Evolutionary conservation across 2,113 vertebrate genomes (phyloP).

Genomic region (Catharus bicknelli): DNA sequence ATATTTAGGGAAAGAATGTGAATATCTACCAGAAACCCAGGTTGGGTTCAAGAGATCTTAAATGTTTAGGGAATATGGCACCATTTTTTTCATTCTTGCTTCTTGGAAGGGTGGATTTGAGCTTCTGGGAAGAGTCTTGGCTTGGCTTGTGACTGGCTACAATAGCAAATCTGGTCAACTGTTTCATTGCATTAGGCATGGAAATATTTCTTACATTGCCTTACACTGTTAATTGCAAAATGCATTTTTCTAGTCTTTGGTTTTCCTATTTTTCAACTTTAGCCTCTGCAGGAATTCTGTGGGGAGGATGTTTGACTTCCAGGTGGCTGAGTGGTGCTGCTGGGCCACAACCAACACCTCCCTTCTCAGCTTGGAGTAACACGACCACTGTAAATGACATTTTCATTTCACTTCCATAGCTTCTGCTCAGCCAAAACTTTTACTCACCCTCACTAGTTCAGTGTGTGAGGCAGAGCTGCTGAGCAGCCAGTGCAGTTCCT

Average conservation of each 20-base stretch:
- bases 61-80: not conserved
- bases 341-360: not conserved
- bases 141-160: not conserved
- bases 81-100: not conserved
- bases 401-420: not conserved
- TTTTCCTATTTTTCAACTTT: not conserved
- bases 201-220: not conserved
- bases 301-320: not conserved
- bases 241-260: not conserved
- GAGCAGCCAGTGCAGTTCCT: not conserved
- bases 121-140: not conserved
- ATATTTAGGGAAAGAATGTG: not conserved
- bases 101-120: not conserved
- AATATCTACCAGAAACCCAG: not conserved
- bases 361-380: rapidly evolving
- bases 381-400: not conserved
- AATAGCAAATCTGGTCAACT: not conserved
- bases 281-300: not conserved
- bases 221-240: not conserved
- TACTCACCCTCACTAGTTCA: not conserved
- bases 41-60: not conserved
- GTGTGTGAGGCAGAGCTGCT: not conserved
- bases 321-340: not conserved
- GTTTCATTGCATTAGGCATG: not conserved
- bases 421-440: not conserved